A percentile compares a stretch with the other conserved stretches of the same genome.
These are phyloP conservation scores for Scrobipalpa atriplicella DNA, from an alignment of 2,888 invertebrate genomes.

Conservation along the genomic window DNA sequence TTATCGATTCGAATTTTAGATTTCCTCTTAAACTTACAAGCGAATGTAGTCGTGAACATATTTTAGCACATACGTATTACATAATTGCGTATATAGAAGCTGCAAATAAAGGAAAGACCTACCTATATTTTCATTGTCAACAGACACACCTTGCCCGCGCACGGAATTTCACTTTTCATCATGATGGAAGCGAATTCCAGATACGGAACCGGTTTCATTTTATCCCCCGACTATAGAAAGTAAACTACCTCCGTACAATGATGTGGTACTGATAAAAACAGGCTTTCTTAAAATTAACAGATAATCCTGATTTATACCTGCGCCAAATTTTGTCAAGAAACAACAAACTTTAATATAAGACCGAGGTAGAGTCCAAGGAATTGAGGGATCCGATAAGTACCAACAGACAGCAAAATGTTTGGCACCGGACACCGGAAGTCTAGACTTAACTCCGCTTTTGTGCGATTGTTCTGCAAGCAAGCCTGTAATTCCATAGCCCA, in stretches of 20 bases:
- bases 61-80: not conserved
- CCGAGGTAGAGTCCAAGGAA: too few species aligned
- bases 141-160: slow-evolving; percentile 35
- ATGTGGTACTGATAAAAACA: not conserved
- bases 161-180: slow-evolving; percentile 70
- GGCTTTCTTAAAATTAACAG: not conserved
- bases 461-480: too few species aligned
- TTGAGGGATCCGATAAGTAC: too few species aligned
- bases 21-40: too few species aligned
- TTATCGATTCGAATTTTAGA: not conserved
- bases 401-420: too few species aligned
- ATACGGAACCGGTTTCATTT: slow-evolving; percentile 46
- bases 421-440: too few species aligned
- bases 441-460: too few species aligned
- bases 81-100: slow-evolving; percentile 4
- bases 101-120: not conserved
- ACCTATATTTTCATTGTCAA: slow-evolving; percentile 38
- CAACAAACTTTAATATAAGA: too few species aligned
- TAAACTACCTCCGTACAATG: not conserved
- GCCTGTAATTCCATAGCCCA: too few species aligned
- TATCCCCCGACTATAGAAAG: not conserved
- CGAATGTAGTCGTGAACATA: too few species aligned
- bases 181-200: slow-evolving; percentile 49
- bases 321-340: too few species aligned
- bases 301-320: too few species aligned